Evolutionary conservation across 2,888 invertebrate species (phyloP).

Genomic region (Cantharis rufa): DNA sequence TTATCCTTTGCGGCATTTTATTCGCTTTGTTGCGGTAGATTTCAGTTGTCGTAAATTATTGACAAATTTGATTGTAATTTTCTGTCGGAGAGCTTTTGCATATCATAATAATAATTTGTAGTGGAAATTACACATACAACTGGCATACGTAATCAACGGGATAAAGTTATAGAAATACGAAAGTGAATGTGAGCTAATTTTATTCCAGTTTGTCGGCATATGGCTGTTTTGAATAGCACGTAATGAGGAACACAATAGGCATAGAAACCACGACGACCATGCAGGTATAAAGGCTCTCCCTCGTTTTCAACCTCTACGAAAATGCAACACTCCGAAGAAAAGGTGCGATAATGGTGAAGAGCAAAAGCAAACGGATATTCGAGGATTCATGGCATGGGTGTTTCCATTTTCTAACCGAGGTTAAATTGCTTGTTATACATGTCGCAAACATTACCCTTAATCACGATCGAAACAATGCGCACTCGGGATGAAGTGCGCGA

Average conservation of each 20-base stretch:
- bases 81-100: background rate
- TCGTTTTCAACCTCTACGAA: constrained; percentile 15
- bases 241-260: constrained; percentile 30
- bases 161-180: constrained; percentile 14
- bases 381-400: constrained; percentile 4
- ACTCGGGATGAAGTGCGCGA: constrained; percentile 28
- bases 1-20: constrained; percentile 15
- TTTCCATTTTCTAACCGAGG: constrained; percentile 17
- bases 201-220: constrained; percentile 23
- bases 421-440: constrained; percentile 32
- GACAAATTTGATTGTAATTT: background rate
- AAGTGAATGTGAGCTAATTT: constrained; percentile 29
- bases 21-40: background rate
- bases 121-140: background rate
- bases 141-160: background rate
- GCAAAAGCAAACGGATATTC: constrained; percentile 6
- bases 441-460: constrained; percentile 31
- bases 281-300: constrained; percentile 25
- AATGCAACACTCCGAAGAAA: constrained; percentile 17
- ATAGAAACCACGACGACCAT: constrained; percentile 25
- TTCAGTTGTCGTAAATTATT: background rate
- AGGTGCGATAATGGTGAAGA: constrained; percentile 12
- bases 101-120: background rate
- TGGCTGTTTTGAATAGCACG: constrained; percentile 26
- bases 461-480: constrained; percentile 31